Percentiles rank a stretch among this genome's conserved stretches.
phyloP scores from a whole-genome alignment of 64 coral and sea anemone species.

The Actinia tenebrosa region DNA sequence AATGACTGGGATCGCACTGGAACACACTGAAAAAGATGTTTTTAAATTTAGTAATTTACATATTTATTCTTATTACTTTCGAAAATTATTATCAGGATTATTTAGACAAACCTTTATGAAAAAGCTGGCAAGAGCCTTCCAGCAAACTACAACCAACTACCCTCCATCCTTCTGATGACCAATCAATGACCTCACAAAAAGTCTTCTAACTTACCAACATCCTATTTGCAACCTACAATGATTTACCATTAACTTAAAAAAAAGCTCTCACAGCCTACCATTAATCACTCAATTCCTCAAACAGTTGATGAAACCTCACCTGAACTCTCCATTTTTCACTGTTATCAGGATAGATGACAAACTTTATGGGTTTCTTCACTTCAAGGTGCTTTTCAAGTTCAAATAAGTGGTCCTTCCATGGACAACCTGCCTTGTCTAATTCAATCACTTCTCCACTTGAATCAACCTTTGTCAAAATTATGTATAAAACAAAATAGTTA shows the following conservation, averaged over 20 bases:
- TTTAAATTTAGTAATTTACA: neutral
- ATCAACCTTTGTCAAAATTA: slow-evolving; percentile 61
- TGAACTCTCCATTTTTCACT: slow-evolving; percentile 92
- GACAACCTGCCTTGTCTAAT: slow-evolving; percentile 67
- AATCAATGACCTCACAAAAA: too few species aligned
- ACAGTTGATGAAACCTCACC: slow-evolving; percentile 29
- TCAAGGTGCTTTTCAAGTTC: slow-evolving; percentile 67
- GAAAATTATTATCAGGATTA: too few species aligned
- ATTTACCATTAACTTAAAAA: too few species aligned
- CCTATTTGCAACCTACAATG: too few species aligned
- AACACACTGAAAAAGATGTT: slow-evolving; percentile 66
- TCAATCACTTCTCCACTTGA: slow-evolving; percentile 90
- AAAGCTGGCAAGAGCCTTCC: too few species aligned
- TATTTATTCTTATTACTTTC: neutral
- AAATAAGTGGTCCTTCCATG: slow-evolving; percentile 99
- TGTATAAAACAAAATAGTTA: neutral
- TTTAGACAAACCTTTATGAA: too few species aligned
- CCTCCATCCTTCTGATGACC: too few species aligned
- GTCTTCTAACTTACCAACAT: too few species aligned
- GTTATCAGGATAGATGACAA: slow-evolving; percentile 83
- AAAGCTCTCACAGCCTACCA: too few species aligned
- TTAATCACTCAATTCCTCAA: too few species aligned
- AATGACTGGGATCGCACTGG: slow-evolving; percentile 77
- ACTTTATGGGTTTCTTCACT: slow-evolving; percentile 73
- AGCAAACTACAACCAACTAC: too few species aligned